Conservation (phyloP, 2,113 vertebrate species). For the Corythoichthys haematopterus region DNA sequence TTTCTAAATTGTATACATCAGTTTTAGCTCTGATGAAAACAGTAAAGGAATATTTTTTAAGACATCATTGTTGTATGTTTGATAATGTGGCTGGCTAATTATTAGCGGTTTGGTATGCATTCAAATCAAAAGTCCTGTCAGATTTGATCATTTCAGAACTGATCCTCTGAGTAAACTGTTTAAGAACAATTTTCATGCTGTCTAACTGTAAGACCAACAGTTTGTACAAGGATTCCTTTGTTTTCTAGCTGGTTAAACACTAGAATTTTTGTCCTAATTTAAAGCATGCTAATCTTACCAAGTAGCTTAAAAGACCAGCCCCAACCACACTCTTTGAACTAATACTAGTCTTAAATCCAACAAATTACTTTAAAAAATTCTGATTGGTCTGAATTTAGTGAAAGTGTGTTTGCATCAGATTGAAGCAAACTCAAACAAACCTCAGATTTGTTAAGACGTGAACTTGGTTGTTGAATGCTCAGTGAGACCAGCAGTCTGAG, state of each 20-base stretch:
- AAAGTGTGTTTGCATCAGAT: background rate
- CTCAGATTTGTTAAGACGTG: background rate
- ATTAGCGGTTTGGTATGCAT: background rate
- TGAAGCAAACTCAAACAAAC: background rate
- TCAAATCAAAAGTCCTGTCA: background rate
- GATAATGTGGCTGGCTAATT: background rate
- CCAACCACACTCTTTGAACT: background rate
- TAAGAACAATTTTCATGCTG: background rate
- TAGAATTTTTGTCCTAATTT: constrained; percentile 16
- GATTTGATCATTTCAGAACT: background rate
- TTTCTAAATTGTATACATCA: background rate
- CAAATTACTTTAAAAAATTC: background rate
- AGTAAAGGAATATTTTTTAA: background rate
- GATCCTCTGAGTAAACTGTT: background rate
- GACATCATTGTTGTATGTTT: background rate
- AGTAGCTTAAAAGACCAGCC: background rate
- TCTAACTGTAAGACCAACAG: constrained; percentile 7
- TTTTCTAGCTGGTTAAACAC: constrained; percentile 8
- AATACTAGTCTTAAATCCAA: background rate
- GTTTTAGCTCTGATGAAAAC: background rate
- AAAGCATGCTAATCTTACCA: constrained; percentile 27
- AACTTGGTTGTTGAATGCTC: constrained; percentile 12
- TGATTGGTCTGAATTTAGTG: background rate
- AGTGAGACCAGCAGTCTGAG: constrained; percentile 5
- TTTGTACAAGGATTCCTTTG: constrained; percentile 20